A percentile compares a stretch with the other conserved stretches of the same genome.
Evolutionary conservation across 1,140 invertebrate genomes (phyloP).

Genomic region (Tetranychus cinnabarinus): DNA sequence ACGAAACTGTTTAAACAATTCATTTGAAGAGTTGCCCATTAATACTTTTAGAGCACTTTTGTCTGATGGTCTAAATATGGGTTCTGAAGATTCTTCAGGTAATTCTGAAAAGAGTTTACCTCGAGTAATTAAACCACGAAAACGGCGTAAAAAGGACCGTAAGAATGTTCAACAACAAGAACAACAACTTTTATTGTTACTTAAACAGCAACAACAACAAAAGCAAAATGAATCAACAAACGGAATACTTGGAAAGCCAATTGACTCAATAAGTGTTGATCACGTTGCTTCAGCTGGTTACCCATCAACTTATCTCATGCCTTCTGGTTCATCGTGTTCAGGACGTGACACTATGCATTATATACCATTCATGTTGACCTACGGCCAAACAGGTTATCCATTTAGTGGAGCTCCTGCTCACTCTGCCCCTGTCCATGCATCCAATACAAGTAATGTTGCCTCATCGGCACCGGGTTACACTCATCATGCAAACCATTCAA

Average conservation of each 20-base stretch:
- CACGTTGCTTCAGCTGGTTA: not conserved
- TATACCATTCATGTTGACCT: constrained; percentile 17
- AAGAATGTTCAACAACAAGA: not conserved
- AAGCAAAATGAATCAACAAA: no score
- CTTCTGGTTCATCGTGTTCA: not conserved
- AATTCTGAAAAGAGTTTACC: constrained; percentile 49
- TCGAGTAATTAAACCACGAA: constrained; percentile 61
- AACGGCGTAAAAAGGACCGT: constrained; percentile 56
- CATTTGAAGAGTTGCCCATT: not conserved
- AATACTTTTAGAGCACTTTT: not conserved
- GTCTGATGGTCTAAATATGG: constrained; percentile 17
- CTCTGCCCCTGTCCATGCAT: no score
- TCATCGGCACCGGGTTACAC: no score
- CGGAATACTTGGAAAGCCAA: not conserved
- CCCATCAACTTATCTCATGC: not conserved
- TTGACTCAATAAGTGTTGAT: not conserved
- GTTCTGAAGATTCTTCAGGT: constrained; percentile 46
- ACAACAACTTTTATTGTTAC: not conserved
- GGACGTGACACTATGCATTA: not conserved
- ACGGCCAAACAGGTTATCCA: constrained; percentile 29
- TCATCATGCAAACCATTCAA: not conserved
- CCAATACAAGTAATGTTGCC: no score
- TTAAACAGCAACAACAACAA: not conserved
- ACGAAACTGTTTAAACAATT: no score
- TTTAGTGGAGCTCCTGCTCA: no score